These are phyloP conservation scores for Oxytorus armatus DNA, from an alignment of 2,888 invertebrate genomes.

Conservation along the genomic window DNA sequence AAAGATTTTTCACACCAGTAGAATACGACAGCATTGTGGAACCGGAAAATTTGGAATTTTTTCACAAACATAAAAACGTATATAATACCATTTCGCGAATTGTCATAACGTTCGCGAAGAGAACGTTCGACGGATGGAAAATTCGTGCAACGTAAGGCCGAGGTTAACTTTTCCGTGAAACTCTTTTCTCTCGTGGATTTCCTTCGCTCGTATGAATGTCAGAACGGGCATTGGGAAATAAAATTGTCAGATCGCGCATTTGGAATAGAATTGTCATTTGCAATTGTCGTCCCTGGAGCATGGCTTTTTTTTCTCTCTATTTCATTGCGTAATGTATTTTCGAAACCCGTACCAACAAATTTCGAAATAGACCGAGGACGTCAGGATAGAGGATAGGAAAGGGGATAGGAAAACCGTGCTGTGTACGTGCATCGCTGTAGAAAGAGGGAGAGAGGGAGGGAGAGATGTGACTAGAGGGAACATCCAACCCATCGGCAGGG, in stretches of 20 bases:
- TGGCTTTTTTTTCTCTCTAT: background rate
- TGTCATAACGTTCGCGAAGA: too few relatives aligned
- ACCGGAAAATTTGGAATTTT: too few relatives aligned
- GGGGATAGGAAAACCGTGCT: background rate
- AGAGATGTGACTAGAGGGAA: conserved; percentile 63
- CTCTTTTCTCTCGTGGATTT: too few relatives aligned
- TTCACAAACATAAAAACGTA: too few relatives aligned
- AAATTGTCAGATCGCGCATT: too few relatives aligned
- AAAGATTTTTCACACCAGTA: background rate
- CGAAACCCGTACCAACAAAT: background rate
- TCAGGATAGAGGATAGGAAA: background rate
- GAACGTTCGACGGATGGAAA: too few relatives aligned
- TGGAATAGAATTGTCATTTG: conserved; percentile 1
- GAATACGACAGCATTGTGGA: too few relatives aligned
- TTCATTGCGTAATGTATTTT: conserved; percentile 14
- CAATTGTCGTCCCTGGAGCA: background rate
- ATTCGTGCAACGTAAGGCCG: too few relatives aligned
- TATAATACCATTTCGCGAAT: too few relatives aligned
- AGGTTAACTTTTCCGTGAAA: too few relatives aligned
- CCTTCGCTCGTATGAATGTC: too few relatives aligned
- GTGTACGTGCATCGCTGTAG: conserved; percentile 5
- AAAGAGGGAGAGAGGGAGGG: conserved; percentile 7
- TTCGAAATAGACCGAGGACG: background rate
- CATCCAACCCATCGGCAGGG: conserved; percentile 78
- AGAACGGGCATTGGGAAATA: too few relatives aligned